Conservation (phyloP, 2,888 invertebrate species). For the Synergus itoensis region DNA sequence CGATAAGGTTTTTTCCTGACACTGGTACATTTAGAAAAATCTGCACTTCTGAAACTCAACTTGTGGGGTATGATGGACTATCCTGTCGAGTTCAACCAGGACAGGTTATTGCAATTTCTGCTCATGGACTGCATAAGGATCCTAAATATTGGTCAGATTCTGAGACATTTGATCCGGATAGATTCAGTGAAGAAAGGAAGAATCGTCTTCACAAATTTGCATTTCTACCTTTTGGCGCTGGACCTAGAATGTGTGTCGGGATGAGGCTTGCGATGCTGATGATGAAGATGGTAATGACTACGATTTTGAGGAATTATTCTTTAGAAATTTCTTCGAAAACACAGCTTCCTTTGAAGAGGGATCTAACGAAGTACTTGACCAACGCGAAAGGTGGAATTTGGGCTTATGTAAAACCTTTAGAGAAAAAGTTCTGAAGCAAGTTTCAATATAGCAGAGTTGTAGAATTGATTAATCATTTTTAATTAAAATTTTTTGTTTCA, state of each 20-base stretch:
- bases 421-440: neutral
- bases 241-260: slow-evolving; percentile 68
- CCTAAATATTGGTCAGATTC: slow-evolving; percentile 63
- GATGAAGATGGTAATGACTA: slow-evolving; percentile 60
- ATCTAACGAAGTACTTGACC: neutral
- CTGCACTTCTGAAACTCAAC: slow-evolving; percentile 58
- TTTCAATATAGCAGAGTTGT: neutral
- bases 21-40: slow-evolving; percentile 52
- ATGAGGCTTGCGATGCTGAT: slow-evolving; percentile 64
- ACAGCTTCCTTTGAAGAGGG: slow-evolving; percentile 54
- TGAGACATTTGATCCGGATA: slow-evolving; percentile 63
- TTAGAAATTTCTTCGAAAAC: slow-evolving; percentile 62
- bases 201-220: slow-evolving; percentile 55
- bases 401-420: slow-evolving; percentile 53
- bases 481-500: neutral
- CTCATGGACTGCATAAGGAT: slow-evolving; percentile 58
- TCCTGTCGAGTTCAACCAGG: slow-evolving; percentile 58
- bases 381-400: slow-evolving; percentile 57
- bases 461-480: neutral
- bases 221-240: slow-evolving; percentile 68
- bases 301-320: slow-evolving; percentile 56
- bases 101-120: slow-evolving; percentile 53
- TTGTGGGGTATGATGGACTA: slow-evolving; percentile 65
- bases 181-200: slow-evolving; percentile 60
- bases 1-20: slow-evolving; percentile 57